These are phyloP conservation scores for Euthynnus affinis DNA, from an alignment of 2,797 vertebrate species.

Conservation along the genomic window DNA sequence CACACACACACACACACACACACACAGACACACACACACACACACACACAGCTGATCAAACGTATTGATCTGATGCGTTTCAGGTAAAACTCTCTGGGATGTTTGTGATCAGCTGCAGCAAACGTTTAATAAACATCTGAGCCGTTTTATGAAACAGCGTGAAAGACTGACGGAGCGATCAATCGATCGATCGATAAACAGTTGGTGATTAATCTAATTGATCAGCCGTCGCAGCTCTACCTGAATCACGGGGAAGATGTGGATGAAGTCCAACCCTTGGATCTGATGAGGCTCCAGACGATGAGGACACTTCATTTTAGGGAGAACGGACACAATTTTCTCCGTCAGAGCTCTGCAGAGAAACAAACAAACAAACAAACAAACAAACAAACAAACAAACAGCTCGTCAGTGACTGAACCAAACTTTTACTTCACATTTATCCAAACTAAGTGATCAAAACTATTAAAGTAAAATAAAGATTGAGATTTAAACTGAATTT, in stretches of 20 bases:
- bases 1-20: too few relatives aligned
- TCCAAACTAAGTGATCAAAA: neutral
- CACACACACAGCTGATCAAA: conserved; percentile 24
- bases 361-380: conserved; percentile 2
- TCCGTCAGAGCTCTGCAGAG: conserved; percentile 93
- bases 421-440: too few relatives aligned
- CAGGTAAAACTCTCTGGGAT: too few relatives aligned
- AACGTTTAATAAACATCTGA: too few relatives aligned
- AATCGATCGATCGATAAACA: too few relatives aligned
- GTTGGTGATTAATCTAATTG: neutral
- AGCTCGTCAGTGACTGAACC: neutral
- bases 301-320: conserved; percentile 98
- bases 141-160: too few relatives aligned
- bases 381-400: too few relatives aligned
- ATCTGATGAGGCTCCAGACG: conserved; percentile 98
- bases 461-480: too few relatives aligned
- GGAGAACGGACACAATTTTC: conserved; percentile 97
- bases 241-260: conserved; percentile 98
- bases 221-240: conserved; percentile 67
- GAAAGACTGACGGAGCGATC: too few relatives aligned
- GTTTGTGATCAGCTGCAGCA: too few relatives aligned
- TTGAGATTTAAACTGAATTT: neutral
- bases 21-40: too few relatives aligned
- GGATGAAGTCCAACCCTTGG: conserved; percentile 98
- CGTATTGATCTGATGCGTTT: too few relatives aligned